phyloP scores from a whole-genome alignment of 2,797 vertebrate genomes.

The Chloroceryle amazona region DNA sequence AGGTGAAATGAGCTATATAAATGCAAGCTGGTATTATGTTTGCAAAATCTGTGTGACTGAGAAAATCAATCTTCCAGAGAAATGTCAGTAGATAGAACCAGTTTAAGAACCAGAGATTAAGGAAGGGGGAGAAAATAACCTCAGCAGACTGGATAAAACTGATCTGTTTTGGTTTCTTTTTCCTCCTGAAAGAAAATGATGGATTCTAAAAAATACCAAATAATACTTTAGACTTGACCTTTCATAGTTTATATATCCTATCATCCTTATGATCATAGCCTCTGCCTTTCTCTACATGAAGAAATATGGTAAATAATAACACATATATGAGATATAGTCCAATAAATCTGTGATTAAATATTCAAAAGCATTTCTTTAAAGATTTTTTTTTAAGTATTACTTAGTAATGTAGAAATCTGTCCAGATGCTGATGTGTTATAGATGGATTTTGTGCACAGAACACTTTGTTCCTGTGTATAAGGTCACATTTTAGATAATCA shows the following conservation, averaged over 20 bases:
- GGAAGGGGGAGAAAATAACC: conserved; percentile 59
- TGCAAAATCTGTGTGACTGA: conserved; percentile 43
- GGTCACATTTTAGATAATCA: not conserved
- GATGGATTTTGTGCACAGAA: not conserved
- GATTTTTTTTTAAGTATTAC: not conserved
- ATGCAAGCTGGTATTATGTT: conserved; percentile 50
- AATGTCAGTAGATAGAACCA: conserved; percentile 57
- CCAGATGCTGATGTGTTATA: not conserved
- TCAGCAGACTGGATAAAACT: conserved; percentile 48
- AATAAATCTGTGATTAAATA: not conserved
- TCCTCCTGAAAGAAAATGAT: not conserved
- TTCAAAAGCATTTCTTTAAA: not conserved
- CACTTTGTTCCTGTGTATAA: not conserved
- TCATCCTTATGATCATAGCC: not conserved
- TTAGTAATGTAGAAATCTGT: not conserved
- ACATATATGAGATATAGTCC: not conserved
- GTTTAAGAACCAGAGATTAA: conserved; percentile 18
- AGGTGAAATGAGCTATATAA: conserved; percentile 64
- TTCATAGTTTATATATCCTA: not conserved
- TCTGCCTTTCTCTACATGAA: not conserved
- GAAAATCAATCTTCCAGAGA: conserved; percentile 68
- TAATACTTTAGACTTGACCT: conserved; percentile 33
- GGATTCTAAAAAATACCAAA: conserved; percentile 25
- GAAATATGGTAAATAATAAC: not conserved
- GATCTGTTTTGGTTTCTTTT: conserved; percentile 9